A percentile compares a stretch with the other conserved stretches of the same genome.
Evolutionary conservation across 1,140 invertebrate genomes (phyloP).

Genomic region (Drosophila jambulina): DNA sequence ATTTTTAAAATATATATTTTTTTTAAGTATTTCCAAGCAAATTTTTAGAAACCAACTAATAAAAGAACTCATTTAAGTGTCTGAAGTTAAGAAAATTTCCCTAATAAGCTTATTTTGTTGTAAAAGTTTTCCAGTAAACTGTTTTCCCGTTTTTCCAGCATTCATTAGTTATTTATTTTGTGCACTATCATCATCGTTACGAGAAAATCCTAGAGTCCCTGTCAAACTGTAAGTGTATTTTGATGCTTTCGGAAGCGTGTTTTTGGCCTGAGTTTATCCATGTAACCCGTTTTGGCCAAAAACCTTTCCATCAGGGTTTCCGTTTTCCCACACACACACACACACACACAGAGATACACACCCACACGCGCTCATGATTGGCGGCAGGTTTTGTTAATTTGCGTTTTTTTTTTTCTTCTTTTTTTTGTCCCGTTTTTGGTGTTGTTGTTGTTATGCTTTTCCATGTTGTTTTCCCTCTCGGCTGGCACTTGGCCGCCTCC

Average conservation of each 20-base stretch:
- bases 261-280: conserved; percentile 5
- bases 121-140: background rate
- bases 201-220: conserved; percentile 22
- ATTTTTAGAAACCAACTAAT: background rate
- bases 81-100: background rate
- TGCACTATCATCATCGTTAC: conserved; percentile 10
- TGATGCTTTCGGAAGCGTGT: conserved; percentile 10
- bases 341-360: no score
- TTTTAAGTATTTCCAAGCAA: no score
- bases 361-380: conserved; percentile 60
- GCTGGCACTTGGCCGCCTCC: conserved; percentile 26
- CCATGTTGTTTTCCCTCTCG: conserved; percentile 22
- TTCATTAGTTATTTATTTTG: conserved; percentile 17
- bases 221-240: conserved; percentile 33
- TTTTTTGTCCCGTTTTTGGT: conserved; percentile 7
- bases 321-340: conserved; percentile 2
- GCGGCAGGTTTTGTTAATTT: conserved; percentile 80
- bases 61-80: background rate
- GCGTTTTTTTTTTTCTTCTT: conserved; percentile 50
- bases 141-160: background rate
- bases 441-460: background rate
- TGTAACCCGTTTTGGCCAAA: conserved; percentile 5
- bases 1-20: background rate
- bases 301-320: conserved; percentile 10
- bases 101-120: background rate